Conservation (phyloP, 2,888 invertebrate species). For the Ennomos erosarius region DNA sequence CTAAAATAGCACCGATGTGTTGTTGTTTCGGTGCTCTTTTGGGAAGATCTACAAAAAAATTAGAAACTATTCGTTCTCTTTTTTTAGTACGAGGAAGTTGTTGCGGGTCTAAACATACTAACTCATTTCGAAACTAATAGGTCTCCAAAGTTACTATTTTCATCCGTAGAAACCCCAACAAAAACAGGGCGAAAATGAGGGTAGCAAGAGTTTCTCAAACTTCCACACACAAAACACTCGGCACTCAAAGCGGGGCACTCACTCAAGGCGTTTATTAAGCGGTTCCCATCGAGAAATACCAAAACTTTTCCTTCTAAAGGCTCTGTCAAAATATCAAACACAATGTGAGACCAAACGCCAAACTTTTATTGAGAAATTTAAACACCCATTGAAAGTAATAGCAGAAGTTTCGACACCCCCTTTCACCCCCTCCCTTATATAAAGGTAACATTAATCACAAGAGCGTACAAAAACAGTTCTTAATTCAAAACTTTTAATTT, state of each 20-base stretch:
- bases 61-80: too few relatives aligned
- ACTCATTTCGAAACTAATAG: not conserved
- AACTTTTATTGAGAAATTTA: constrained; percentile 76
- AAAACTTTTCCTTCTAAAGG: constrained; percentile 51
- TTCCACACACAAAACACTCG: constrained; percentile 39
- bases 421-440: constrained; percentile 30
- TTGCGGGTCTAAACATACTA: too few relatives aligned
- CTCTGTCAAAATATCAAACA: constrained; percentile 69
- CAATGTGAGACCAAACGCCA: constrained; percentile 53
- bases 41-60: too few relatives aligned
- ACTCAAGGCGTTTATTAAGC: constrained; percentile 57
- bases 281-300: constrained; percentile 46
- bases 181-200: constrained; percentile 30
- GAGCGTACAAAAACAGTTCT: constrained; percentile 54
- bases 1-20: too few relatives aligned
- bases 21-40: too few relatives aligned
- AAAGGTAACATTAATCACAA: constrained; percentile 60
- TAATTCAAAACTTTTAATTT: constrained; percentile 61
- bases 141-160: constrained; percentile 9
- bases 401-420: constrained; percentile 58
- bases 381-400: constrained; percentile 71
- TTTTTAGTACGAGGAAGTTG: too few relatives aligned
- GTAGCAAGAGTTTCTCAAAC: constrained; percentile 33
- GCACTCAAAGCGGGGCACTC: constrained; percentile 28
- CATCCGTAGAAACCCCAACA: constrained; percentile 26